A percentile compares a stretch with the other conserved stretches of the same genome.
phyloP scores from a whole-genome alignment of 2,797 vertebrate species.

The Enoplosus armatus region DNA sequence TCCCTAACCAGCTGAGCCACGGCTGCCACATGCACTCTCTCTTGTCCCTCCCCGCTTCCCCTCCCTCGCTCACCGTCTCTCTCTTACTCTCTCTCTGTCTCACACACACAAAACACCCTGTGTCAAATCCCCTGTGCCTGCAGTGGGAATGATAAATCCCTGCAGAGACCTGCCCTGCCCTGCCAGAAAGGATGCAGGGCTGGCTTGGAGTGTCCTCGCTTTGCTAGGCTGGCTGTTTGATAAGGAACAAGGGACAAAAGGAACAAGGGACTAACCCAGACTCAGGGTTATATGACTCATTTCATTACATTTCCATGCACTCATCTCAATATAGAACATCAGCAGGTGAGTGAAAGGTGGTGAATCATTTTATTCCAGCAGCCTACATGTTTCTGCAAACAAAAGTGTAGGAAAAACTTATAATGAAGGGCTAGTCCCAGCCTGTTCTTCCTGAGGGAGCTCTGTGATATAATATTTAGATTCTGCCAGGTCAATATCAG shows the following conservation, averaged over 20 bases:
- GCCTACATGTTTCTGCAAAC: neutral
- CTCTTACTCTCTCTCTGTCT: constrained; percentile 28
- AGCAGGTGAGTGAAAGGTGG: constrained; percentile 6
- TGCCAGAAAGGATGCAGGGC: constrained; percentile 53
- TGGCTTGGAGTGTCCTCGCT: constrained; percentile 45
- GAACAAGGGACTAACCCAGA: constrained; percentile 12
- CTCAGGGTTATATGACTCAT: constrained; percentile 12
- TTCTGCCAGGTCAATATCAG: constrained; percentile 10
- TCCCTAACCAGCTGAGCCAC: constrained; percentile 78
- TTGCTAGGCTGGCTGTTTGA: constrained; percentile 27
- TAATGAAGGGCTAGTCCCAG: neutral
- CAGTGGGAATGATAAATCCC: constrained; percentile 77
- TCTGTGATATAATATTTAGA: neutral
- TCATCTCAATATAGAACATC: constrained; percentile 6
- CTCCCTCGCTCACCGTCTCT: constrained; percentile 9
- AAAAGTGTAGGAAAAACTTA: neutral
- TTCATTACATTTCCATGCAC: constrained; percentile 9
- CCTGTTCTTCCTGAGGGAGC: neutral
- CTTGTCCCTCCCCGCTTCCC: constrained; percentile 37
- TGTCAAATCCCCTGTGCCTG: constrained; percentile 75
- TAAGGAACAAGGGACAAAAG: constrained; percentile 21
- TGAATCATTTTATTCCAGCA: constrained; percentile 16
- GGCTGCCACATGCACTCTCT: constrained; percentile 70
- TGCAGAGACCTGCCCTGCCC: constrained; percentile 63
- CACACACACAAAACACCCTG: constrained; percentile 53